These are phyloP conservation scores for Corythaixoides concolor DNA, from an alignment of 2,113 vertebrate species.

Conservation along the genomic window DNA sequence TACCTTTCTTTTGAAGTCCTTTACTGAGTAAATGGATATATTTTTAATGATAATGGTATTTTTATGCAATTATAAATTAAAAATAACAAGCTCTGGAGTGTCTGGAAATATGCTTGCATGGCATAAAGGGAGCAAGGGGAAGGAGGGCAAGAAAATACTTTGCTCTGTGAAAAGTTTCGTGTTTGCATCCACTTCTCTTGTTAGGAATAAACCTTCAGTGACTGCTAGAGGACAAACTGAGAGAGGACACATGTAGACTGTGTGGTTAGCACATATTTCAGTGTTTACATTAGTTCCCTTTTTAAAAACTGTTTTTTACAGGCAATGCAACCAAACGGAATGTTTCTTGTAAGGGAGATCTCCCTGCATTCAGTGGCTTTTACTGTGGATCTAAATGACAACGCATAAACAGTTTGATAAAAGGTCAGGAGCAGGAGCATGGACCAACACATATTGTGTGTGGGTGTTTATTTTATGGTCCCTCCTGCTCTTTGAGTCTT, in stretches of 20 bases:
- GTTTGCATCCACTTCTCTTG: background rate
- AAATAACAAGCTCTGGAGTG: background rate
- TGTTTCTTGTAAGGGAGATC: background rate
- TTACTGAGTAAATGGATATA: background rate
- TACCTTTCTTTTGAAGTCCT: background rate
- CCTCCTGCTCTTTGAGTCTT: background rate
- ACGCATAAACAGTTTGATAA: background rate
- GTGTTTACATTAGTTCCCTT: background rate
- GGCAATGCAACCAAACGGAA: background rate
- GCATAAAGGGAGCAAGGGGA: fast-evolving
- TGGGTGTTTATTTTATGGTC: background rate
- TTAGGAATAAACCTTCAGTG: background rate
- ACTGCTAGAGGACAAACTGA: background rate
- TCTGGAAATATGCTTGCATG: background rate
- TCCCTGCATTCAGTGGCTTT: background rate
- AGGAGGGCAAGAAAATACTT: background rate
- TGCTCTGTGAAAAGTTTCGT: background rate
- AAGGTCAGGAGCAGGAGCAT: background rate
- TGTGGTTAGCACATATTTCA: background rate
- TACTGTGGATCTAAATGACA: background rate
- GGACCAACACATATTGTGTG: background rate
- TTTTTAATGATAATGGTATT: background rate
- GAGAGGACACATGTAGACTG: background rate
- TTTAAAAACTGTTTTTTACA: background rate
- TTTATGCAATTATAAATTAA: background rate